These are phyloP conservation scores for Condylura cristata DNA, from an alignment of 2,113 vertebrate genomes.

Conservation along the genomic window DNA sequence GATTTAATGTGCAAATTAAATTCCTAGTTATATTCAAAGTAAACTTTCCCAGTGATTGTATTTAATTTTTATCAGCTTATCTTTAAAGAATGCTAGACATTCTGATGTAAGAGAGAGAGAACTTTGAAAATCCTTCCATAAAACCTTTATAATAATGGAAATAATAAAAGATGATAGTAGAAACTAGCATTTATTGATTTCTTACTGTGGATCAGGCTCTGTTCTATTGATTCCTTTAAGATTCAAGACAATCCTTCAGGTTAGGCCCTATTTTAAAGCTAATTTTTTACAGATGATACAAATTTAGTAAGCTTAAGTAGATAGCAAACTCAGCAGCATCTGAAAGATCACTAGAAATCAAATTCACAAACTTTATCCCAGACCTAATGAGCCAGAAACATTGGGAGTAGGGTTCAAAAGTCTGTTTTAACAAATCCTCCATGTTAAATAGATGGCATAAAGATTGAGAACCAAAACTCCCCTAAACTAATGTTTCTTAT, in stretches of 20 bases:
- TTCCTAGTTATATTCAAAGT: neutral
- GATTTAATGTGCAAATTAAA: neutral
- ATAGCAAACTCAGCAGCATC: neutral
- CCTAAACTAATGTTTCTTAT: neutral
- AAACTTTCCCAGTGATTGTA: constrained; percentile 26
- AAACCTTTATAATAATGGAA: constrained; percentile 31
- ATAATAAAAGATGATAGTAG: neutral
- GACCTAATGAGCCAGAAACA: neutral
- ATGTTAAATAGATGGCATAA: neutral
- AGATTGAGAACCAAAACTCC: neutral
- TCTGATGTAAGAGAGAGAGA: neutral
- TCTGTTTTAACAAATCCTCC: neutral
- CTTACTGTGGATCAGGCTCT: neutral
- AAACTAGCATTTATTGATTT: neutral
- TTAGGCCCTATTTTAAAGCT: neutral
- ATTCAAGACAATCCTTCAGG: neutral
- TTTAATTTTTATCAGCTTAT: constrained; percentile 44
- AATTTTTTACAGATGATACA: neutral
- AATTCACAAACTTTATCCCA: neutral
- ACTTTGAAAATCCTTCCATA: neutral
- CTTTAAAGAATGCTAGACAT: constrained; percentile 37
- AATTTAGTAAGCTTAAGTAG: neutral
- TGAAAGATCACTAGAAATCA: neutral
- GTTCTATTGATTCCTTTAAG: neutral
- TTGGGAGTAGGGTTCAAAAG: neutral